These are phyloP conservation scores for Oophaga sylvatica DNA, from an alignment of 2,797 vertebrate genomes.

Conservation along the genomic window DNA sequence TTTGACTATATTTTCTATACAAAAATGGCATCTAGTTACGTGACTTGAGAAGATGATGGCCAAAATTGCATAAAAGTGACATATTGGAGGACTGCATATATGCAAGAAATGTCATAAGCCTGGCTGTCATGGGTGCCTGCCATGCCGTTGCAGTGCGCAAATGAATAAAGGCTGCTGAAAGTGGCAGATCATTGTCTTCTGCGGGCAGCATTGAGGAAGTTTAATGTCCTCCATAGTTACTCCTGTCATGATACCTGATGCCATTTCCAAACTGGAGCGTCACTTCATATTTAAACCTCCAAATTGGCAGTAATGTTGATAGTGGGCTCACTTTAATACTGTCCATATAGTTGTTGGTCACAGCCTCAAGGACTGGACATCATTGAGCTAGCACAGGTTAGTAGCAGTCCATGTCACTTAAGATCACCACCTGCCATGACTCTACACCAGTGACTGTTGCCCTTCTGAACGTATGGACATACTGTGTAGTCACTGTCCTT, in stretches of 20 bases:
- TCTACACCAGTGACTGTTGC: too few relatives aligned
- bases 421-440: too few relatives aligned
- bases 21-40: not conserved
- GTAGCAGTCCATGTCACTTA: too few relatives aligned
- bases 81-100: not conserved
- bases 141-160: not conserved
- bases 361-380: too few relatives aligned
- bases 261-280: not conserved
- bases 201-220: not conserved
- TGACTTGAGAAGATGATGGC: not conserved
- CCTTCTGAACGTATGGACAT: too few relatives aligned
- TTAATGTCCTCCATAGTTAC: not conserved
- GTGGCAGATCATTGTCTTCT: not conserved
- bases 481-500: too few relatives aligned
- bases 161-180: not conserved
- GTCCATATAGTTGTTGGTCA: too few relatives aligned
- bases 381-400: too few relatives aligned
- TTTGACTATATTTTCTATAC: too few relatives aligned
- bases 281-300: not conserved
- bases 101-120: too few relatives aligned
- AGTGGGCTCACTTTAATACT: not conserved
- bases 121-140: not conserved
- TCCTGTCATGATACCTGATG: not conserved
- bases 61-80: not conserved
- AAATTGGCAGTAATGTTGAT: not conserved